Base-by-base conservation (phyloP, 2,113 vertebrate species). In the Octodon degus region DNA sequence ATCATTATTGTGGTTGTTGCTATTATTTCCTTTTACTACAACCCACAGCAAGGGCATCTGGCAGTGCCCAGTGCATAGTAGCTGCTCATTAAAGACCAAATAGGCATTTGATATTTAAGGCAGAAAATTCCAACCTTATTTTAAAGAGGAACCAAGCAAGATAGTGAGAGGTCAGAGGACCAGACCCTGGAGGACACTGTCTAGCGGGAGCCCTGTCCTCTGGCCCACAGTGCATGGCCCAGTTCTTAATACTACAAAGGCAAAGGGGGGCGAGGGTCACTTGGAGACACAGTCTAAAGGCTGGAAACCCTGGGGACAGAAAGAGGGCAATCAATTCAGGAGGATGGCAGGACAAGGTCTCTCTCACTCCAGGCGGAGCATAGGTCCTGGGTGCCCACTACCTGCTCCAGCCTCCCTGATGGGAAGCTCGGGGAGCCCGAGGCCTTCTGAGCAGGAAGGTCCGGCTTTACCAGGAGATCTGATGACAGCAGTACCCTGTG, bases 21-120 rank as follows among this genome's bases (percentile, higher is more conserved):
- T 62, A 17, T 82, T 27, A 65, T 17, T 81, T 58, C 65, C 27
- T 81, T 84, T n/a, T 65, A 68, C 22, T 14, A 3, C 1, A 25
- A 72, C 76, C 40, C 25, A 11, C 1, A 25, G 53, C 3, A 2
- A 70, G 93, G 50, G 43, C 19, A 58, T 40, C 67, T 43, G 37
- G 81, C 22, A 6, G 22, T 27, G 50, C 65, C 84, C n/a, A 10
- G 50, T 24, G 0, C 1, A 0, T 32, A 72, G 67, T 74, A 88
- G 63, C 20, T 93, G 83, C 87, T 91, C 86, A 83, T 86, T 89
- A 95, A 97, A 43, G 88, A 93, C 37, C 80, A 22, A 86, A 47
- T 34, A 24, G 79, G 43, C 27, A 90, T 87, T 79, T 8, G 37
- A 77, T 34, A 58, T 58, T 58, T 19, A 16, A 32, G 68, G 63